phyloP scores from a whole-genome alignment of 2,113 vertebrate genomes.

The Aegotheles bennettii region DNA sequence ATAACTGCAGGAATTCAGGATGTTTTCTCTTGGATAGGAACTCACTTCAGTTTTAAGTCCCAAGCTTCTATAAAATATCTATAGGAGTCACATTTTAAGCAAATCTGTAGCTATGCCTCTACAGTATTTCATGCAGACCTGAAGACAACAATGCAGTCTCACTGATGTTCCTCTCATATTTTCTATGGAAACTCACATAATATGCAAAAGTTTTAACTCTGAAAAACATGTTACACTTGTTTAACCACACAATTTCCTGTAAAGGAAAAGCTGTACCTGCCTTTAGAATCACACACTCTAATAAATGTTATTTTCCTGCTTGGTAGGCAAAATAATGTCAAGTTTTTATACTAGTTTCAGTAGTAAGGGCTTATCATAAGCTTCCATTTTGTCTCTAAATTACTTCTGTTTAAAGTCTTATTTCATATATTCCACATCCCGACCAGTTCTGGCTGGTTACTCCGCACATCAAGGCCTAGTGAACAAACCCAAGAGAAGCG shows the following conservation, averaged over 20 bases:
- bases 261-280: not conserved
- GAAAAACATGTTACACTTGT: not conserved
- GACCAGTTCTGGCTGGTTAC: not conserved
- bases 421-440: not conserved
- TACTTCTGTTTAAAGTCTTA: not conserved
- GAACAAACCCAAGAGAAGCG: not conserved
- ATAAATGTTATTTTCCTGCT: not conserved
- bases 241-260: not conserved
- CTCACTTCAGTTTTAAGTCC: not conserved
- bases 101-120: not conserved
- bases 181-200: not conserved
- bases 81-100: not conserved
- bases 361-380: not conserved
- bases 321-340: not conserved
- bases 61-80: not conserved
- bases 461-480: accelerated
- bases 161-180: not conserved
- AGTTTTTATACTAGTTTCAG: not conserved
- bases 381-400: not conserved
- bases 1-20: not conserved
- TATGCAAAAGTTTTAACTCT: not conserved
- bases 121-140: not conserved
- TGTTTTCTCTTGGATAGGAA: not conserved
- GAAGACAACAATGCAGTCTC: not conserved
- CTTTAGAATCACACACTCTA: not conserved